phyloP scores from a whole-genome alignment of 2,113 vertebrate genomes.

The Gnathonemus echidnorhynchus region DNA sequence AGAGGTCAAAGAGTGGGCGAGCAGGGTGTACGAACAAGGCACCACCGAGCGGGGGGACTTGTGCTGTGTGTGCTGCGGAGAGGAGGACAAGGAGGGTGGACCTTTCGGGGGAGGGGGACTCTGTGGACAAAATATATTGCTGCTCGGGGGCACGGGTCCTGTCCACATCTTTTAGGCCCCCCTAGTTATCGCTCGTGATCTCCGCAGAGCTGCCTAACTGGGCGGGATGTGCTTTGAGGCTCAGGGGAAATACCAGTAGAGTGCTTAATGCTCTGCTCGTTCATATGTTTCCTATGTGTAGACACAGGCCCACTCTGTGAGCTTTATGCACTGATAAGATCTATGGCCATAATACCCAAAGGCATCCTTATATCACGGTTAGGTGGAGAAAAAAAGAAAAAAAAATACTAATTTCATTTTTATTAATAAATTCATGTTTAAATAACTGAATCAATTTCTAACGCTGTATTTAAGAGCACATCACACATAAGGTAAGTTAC shows the following conservation, averaged over 20 bases:
- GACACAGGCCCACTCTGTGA: background rate
- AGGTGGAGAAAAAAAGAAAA: background rate
- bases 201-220: background rate
- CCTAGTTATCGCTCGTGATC: background rate
- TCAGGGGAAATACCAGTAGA: background rate
- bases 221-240: background rate
- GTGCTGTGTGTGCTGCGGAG: background rate
- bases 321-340: slow-evolving; percentile 4
- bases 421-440: background rate
- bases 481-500: background rate
- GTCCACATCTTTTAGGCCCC: background rate
- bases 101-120: background rate
- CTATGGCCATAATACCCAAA: background rate
- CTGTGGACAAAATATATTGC: background rate
- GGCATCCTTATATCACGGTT: background rate
- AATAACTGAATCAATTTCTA: slow-evolving; percentile 4
- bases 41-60: background rate
- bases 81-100: background rate
- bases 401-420: background rate
- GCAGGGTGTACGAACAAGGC: background rate
- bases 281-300: background rate
- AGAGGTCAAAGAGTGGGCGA: background rate
- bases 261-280: background rate
- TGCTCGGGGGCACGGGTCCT: background rate
- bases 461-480: background rate